Evolutionary conservation across 2,797 vertebrate genomes (phyloP), one percentile per base, ranked within the genome.

Genomic region (Garrulus glandarius): DNA sequence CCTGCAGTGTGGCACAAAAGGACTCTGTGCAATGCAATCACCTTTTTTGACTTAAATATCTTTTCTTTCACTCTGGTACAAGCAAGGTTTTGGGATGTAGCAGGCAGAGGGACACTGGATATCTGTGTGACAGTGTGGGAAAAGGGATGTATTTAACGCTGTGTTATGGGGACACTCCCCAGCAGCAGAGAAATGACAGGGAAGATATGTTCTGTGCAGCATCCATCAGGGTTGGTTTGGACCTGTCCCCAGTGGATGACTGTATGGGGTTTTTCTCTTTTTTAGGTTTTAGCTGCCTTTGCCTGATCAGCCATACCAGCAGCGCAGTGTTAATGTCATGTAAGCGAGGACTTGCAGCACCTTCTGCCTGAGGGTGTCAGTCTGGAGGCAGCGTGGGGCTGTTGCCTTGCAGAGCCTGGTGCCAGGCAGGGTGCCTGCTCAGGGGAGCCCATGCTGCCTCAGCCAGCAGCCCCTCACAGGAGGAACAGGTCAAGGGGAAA

Each of bases 391-490:
- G 13, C 1, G 2, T 3, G 5, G 50, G 50, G 27, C 44, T 57
- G 37, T 39, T 77, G 74, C 24, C 30, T 46, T 5, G 39, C 10
- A 34, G 44, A 71, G 36, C 29, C 39, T 0, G 0, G 1, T 2
- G 15, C 52, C 2, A 5, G 37, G 23, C 49, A 57, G 57, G 11
- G 39, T 1, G 7, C 26, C 4, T 3, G 46, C 49, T 49, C 3
- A 0, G 20, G 39, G 29, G 5, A 77, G 20, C 27, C 63, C 0
- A 0, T 4, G 3, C 47, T 78, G 68, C 43, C 13, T 32, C 29
- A 52, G 52, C 16, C 64, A 71, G 55, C 61, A 75, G 56, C 15
- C 11, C n/a, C 53, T 64, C 1, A 0, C 18, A 30, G 26, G n/a
- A 44, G 11, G 27, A 5, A 41, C 5, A 17, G 32, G 63, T 83